Base-by-base conservation (phyloP, 2,888 invertebrate species). In the Oasisia sp. region DNA sequence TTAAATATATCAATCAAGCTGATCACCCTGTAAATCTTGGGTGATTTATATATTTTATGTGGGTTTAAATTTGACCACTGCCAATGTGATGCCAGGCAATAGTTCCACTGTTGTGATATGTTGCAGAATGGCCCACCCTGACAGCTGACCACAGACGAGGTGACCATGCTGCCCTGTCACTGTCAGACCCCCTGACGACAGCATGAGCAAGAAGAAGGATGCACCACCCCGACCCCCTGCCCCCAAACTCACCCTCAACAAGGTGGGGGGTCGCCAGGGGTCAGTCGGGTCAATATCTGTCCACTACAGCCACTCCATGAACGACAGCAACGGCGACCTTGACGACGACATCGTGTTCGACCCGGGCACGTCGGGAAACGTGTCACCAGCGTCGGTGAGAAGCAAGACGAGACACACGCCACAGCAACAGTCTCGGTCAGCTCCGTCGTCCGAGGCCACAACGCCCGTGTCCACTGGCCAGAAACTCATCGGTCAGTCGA, bases 281-380 rank as follows among this genome's bases (percentile, higher is more conserved):
- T 74, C 74, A 74, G 74, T 74, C n/a, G 74, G 74, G 74, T 74
- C 74, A 74, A 74, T 74, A 74, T 74, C 74, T 74, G 74, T 74
- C 0, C 74, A 74, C 74, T 74, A 74, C 74, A 74, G 74, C 74
- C 74, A 19, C 27, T 74, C n/a, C 27, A 74, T 74, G 74, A 27
- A 74, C 27, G 27, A 74, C n/a, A 27, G n/a, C 7, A 74, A 74
- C 27, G n/a, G 74, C n/a, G 74, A 74, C 27, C 74, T 74, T 2
- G 74, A 74, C 74, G 74, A 74, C 27, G 74, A 74, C 27, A 27
- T 74, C 74, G 74, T 74, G 27, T 74, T 74, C 27, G 74, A 74
- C n/a, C 74, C 74, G 27, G 74, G 74, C 74, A 74, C 74, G 19
- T 74, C 74, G 27, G 27, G 74, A 4, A 27, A 74, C 74, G 27